Base-by-base conservation (phyloP, 2,888 invertebrate genomes). In the Eristalis tenax region DNA sequence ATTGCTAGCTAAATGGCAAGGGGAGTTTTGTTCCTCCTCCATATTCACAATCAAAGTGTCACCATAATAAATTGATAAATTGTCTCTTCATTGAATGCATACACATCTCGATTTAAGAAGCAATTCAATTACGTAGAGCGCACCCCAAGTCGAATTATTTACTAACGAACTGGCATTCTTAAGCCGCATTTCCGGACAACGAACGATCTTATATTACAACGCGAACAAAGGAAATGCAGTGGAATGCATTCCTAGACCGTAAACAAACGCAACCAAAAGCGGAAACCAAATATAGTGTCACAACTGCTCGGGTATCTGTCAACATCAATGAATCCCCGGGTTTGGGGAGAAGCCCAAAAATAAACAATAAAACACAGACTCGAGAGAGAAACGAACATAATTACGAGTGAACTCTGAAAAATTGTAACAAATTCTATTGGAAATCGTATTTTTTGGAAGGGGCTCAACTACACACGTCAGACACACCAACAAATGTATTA, bases 261-360 rank as follows among this genome's bases (percentile, higher is more conserved):
- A 79, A 75, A 79, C 66, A 82, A 57, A 74, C 78, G 64, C 38
- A 77, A 73, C 35, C 50, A 73, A 64, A 64, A 77, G 50, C 82
- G 70, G 66, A 86, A 86, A 82, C 56, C 75, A 82, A 86, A 86
- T 82, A 86, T 73, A 81, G 73, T 81, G 82, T 77, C 73, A 74
- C 86, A 86, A 86, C 77, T 82, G 70, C 86, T 82, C 43, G 40
- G 64, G 73, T 82, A 86, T 86, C 71, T 82, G 82, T 86, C 86
- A 86, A 68, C 86, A 75, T 78, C 59, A 82, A 61, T 6, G 50
- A 73, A 78, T 65, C 61, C 63, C 35, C 63, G 63, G 64, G 35
- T 68, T 69, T 15, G 32, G 63, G 32, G 66, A 23, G 74, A 35
- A 23, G 23, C 23, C 63, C 50, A 61, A 85, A 73, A 81, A 76